Conservation (phyloP, 1,140 invertebrate species). For the Aethina tumida region DNA sequence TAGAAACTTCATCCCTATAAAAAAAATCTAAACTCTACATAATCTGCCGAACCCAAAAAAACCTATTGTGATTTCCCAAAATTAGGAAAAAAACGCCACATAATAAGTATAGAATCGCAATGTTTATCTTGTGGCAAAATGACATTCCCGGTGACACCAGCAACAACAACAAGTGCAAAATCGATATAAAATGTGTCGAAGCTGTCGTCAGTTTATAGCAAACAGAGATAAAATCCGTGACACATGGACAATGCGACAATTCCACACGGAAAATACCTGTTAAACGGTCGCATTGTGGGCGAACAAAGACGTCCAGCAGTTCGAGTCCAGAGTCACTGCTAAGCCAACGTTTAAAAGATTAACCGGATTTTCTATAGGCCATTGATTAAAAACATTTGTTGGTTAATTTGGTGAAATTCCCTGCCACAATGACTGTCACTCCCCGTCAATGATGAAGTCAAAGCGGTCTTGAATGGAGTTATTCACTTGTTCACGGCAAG, state of each 20-base stretch:
- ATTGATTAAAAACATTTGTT: slow-evolving; percentile 30
- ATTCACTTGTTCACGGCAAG: too few relatives aligned
- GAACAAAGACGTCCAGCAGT: slow-evolving; percentile 22
- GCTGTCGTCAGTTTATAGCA: slow-evolving; percentile 17
- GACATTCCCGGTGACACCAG: too few relatives aligned
- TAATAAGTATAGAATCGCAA: too few relatives aligned
- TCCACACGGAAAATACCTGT: slow-evolving; percentile 27
- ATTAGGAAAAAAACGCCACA: too few relatives aligned
- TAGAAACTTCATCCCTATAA: too few relatives aligned
- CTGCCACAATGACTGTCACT: slow-evolving; percentile 11
- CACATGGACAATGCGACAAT: slow-evolving; percentile 14
- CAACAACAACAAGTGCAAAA: slow-evolving; percentile 11
- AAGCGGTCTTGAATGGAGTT: too few relatives aligned
- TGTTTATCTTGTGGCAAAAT: too few relatives aligned
- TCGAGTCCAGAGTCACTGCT: slow-evolving; percentile 17
- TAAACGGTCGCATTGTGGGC: slow-evolving; percentile 23
- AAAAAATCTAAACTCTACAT: too few relatives aligned
- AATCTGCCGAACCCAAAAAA: too few relatives aligned
- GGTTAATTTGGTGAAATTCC: slow-evolving; percentile 27
- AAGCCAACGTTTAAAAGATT: slow-evolving; percentile 24
- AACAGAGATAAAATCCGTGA: slow-evolving; percentile 17
- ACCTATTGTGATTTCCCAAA: too few relatives aligned
- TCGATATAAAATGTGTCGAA: slow-evolving; percentile 17
- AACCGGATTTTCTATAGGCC: slow-evolving; percentile 22
- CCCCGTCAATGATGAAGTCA: too few relatives aligned